Evolutionary conservation across 2,113 vertebrate genomes (phyloP).

Genomic region (Sinocyclocheilus rhinocerous): DNA sequence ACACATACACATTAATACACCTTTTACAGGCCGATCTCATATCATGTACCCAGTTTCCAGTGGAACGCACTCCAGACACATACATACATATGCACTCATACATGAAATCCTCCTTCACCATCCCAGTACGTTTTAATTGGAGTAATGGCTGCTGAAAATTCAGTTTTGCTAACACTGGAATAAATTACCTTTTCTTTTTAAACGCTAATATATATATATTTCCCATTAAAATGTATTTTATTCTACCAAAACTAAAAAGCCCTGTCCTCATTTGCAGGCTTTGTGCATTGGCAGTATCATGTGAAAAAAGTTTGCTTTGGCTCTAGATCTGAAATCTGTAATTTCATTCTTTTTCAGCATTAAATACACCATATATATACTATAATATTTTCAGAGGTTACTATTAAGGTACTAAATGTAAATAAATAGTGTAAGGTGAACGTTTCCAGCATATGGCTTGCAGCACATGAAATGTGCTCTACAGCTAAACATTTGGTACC

Average conservation of each 20-base stretch:
- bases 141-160: not conserved
- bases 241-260: not conserved
- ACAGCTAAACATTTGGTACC: slow-evolving; percentile 58
- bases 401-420: slow-evolving; percentile 58
- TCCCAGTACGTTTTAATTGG: slow-evolving; percentile 74
- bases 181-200: not conserved
- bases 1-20: slow-evolving; percentile 48
- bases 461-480: slow-evolving; percentile 53
- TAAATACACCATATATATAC: not conserved
- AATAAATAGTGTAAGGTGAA: slow-evolving; percentile 50
- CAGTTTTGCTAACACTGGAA: not conserved
- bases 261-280: not conserved
- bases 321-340: not conserved
- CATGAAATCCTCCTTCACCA: slow-evolving; percentile 66
- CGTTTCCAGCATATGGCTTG: slow-evolving; percentile 70
- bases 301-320: too few relatives aligned
- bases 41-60: slow-evolving; percentile 60
- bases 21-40: slow-evolving; percentile 58
- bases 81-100: slow-evolving; percentile 48
- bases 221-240: not conserved
- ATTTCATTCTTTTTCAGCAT: not conserved
- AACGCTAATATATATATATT: too few relatives aligned
- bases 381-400: slow-evolving; percentile 34
- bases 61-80: slow-evolving; percentile 66
- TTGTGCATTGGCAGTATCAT: not conserved